Base-by-base conservation (phyloP, 2,888 invertebrate species). In the Apodemia hepburni region DNA sequence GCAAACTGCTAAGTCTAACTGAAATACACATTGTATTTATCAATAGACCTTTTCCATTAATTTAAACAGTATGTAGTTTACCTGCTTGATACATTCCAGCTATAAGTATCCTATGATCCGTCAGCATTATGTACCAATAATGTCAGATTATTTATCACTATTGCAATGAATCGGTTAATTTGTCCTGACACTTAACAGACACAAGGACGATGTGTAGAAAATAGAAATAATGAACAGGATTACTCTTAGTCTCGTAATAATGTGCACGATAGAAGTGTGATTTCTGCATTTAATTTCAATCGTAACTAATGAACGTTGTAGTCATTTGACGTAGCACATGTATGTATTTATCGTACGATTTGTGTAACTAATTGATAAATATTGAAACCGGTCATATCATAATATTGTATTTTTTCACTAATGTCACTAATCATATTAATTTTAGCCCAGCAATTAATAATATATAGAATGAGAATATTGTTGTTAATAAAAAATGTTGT, bases 381-480 rank as follows among this genome's bases (percentile, higher is more conserved):
- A 72, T 72, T 68, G 69, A 69, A 71, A 70, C 69, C 63, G 67
- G 64, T 73, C 73, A 74, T 73, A 74, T 73, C 73, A 71, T 59
- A 38, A 59, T 42, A 42, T 42, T 68, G 65, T 70, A 71, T 69
- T 68, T 71, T 71, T 72, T 71, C 69, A 69, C 65, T 59, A 65
- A 68, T 66, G 61, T 67, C 67, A 66, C 54, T 54, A 54, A 54
- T 54, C 54, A 54, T 54, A 54, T 65, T 68, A 68, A 64, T 69
- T 68, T 64, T 66, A 68, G 68, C 66, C 62, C 62, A 63, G 65
- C 66, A 67, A 68, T 69, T 68, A 65, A 70, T 65, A 65, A 68
- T 70, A 70, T 71, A 71, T 70, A 66, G 54, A 54, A 54, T 54
- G 54, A 54, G 27, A 54, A 22, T 54, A 54, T 54, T 54, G 54